These are phyloP conservation scores for Exaiptasia diaphana DNA, from an alignment of 64 coral and sea anemone genomes.

Conservation along the genomic window DNA sequence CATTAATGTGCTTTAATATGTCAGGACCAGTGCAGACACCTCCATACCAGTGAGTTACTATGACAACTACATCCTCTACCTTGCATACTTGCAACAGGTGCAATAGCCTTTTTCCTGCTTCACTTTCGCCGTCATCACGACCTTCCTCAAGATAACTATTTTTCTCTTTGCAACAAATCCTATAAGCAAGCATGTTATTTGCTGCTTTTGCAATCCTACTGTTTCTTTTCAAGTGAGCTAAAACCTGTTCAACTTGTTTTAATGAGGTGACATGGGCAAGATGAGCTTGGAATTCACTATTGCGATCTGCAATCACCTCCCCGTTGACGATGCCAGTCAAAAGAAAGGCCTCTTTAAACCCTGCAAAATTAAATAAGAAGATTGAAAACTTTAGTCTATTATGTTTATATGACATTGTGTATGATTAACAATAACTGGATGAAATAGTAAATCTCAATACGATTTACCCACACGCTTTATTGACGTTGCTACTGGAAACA, in stretches of 20 bases:
- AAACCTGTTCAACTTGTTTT: background rate
- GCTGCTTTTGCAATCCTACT: background rate
- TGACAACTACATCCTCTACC: background rate
- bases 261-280: background rate
- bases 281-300: background rate
- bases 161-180: background rate
- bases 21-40: background rate
- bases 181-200: background rate
- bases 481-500: no score
- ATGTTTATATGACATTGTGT: no score
- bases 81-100: background rate
- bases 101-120: background rate
- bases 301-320: background rate
- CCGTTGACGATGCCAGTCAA: background rate
- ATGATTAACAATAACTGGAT: no score
- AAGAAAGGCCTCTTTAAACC: no score
- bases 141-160: background rate
- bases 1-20: background rate
- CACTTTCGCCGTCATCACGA: background rate
- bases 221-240: background rate
- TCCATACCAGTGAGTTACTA: background rate
- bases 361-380: no score
- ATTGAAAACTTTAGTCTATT: no score
- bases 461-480: no score
- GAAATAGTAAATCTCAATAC: no score